phyloP scores from a whole-genome alignment of 1,140 invertebrate species.

The Leguminivora glycinivorella region DNA sequence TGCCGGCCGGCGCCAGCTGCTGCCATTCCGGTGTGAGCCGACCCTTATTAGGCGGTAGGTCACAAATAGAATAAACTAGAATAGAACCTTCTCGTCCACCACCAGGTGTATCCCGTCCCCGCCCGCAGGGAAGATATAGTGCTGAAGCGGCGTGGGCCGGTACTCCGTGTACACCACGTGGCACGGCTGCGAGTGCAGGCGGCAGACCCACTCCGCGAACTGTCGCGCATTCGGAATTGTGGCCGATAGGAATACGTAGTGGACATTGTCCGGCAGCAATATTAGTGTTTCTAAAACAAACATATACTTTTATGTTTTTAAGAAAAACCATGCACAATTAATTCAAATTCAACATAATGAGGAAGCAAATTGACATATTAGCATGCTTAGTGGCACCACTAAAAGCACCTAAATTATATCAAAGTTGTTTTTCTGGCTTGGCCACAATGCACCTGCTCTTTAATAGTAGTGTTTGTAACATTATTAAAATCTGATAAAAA shows the following conservation, averaged over 20 bases:
- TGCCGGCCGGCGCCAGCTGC: no score
- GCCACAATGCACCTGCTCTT: no score
- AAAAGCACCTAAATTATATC: no score
- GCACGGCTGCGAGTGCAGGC: slow-evolving; percentile 97
- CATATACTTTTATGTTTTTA: background rate
- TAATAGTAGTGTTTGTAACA: no score
- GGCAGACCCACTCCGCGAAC: slow-evolving; percentile 99
- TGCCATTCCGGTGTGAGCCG: no score
- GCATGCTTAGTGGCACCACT: no score
- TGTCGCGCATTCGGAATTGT: slow-evolving; percentile 99
- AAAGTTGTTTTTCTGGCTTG: no score
- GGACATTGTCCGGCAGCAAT: slow-evolving; percentile 97
- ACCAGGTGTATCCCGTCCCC: slow-evolving; percentile 97
- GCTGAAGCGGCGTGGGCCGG: slow-evolving; percentile 97
- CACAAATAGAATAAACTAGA: no score
- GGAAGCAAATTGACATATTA: no score
- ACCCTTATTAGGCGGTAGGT: no score
- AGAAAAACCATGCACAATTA: no score
- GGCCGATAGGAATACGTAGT: slow-evolving; percentile 99
- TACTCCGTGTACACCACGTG: slow-evolving; percentile 99
- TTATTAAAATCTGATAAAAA: background rate
- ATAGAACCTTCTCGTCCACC: slow-evolving; percentile 93
- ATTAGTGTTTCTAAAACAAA: slow-evolving; percentile 92
- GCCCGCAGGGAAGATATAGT: slow-evolving; percentile 98
- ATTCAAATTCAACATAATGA: no score